Evolutionary conservation across 2,797 vertebrate species (phyloP).

Genomic region (Trichosurus vulpecula): DNA sequence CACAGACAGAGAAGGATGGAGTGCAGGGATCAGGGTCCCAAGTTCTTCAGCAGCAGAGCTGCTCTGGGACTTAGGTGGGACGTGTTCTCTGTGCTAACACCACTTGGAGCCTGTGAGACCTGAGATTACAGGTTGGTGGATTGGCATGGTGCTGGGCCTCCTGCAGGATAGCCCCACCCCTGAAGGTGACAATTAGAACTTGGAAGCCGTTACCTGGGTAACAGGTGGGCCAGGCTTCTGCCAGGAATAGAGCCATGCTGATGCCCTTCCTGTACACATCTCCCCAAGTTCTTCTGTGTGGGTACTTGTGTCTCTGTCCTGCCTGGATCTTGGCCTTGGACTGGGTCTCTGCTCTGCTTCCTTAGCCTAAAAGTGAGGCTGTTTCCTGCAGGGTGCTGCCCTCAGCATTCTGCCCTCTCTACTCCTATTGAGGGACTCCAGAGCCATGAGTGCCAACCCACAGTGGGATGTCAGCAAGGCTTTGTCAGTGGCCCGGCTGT

Average conservation of each 20-base stretch:
- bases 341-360: neutral
- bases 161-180: neutral
- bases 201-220: neutral
- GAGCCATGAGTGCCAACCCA: slow-evolving; percentile 86
- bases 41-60: neutral
- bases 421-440: neutral
- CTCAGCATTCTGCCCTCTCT: neutral
- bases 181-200: neutral
- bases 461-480: slow-evolving; percentile 89
- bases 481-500: slow-evolving; percentile 86
- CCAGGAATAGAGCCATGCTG: neutral
- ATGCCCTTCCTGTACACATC: neutral
- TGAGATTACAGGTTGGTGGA: neutral
- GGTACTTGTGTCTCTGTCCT: neutral
- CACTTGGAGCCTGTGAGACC: neutral
- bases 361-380: neutral
- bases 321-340: too few relatives aligned
- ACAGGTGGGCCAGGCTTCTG: neutral
- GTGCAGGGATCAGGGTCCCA: neutral
- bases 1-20: neutral
- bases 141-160: neutral
- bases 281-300: neutral
- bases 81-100: neutral
- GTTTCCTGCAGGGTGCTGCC: neutral
- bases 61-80: neutral